Conservation (phyloP, 2,888 invertebrate species). For the Acholoe squamosa region DNA sequence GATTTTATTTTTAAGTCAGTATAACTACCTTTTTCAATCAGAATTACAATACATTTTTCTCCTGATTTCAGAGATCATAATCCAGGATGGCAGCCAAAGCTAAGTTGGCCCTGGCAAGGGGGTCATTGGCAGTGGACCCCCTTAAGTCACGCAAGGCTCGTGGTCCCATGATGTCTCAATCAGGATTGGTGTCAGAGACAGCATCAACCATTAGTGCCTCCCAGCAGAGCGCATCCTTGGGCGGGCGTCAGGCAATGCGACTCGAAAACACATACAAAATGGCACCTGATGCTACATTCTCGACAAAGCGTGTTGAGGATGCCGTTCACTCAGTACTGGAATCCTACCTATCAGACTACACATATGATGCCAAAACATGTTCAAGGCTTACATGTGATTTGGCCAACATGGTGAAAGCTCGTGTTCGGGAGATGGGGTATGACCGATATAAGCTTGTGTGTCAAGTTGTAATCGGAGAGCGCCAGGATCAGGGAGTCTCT, state of each 20-base stretch:
- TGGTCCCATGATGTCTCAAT: not conserved
- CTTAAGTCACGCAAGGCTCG: not conserved
- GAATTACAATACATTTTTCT: not conserved
- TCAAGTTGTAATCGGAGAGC: conserved; percentile 72
- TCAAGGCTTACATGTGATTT: conserved; percentile 71
- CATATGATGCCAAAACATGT: conserved; percentile 69
- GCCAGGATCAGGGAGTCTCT: conserved; percentile 72
- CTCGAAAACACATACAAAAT: conserved; percentile 74
- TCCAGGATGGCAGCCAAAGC: conserved; percentile 38
- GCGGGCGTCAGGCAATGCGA: not conserved
- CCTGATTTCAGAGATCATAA: not conserved
- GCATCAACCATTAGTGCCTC: conserved; percentile 18
- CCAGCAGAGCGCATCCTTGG: conserved; percentile 30
- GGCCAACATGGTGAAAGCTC: conserved; percentile 70
- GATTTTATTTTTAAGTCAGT: too few species aligned
- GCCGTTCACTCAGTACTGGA: conserved; percentile 68
- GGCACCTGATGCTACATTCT: conserved; percentile 71
- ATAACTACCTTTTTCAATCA: too few species aligned
- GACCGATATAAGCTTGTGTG: conserved; percentile 72
- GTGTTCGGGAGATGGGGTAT: conserved; percentile 71
- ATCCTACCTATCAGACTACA: conserved; percentile 68
- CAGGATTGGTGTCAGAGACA: not conserved
- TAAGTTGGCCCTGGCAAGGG: not conserved
- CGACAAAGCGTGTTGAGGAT: conserved; percentile 65
- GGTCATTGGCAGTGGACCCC: not conserved